Percentiles rank a stretch among this genome's conserved stretches.
phyloP scores from a whole-genome alignment of 2,113 vertebrate species.

The Arvicanthis niloticus region DNA sequence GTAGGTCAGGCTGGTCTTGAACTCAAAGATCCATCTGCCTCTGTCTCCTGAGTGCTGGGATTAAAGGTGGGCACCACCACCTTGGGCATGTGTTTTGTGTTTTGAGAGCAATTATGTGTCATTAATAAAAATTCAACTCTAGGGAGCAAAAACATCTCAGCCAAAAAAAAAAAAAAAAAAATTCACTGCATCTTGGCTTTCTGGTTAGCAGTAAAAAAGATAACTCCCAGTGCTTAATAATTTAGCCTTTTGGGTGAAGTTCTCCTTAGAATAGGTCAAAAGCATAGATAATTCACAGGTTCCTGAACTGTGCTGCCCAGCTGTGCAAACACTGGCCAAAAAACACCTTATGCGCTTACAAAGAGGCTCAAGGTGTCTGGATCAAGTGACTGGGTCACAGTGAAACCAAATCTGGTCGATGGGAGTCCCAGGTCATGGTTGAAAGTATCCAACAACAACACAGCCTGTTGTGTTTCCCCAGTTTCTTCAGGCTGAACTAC shows the following conservation, averaged over 20 bases:
- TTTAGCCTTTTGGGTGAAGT: constrained; percentile 74
- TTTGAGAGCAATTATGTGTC: not conserved
- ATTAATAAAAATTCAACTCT: not conserved
- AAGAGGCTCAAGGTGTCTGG: constrained; percentile 46
- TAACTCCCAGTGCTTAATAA: constrained; percentile 67
- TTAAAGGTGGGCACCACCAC: not conserved
- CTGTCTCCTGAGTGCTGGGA: not conserved
- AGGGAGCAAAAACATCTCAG: constrained; percentile 34
- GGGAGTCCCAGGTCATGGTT: constrained; percentile 61
- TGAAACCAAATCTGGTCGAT: constrained; percentile 72
- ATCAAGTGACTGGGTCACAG: constrained; percentile 69
- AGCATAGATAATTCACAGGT: constrained; percentile 77
- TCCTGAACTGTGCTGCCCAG: constrained; percentile 38
- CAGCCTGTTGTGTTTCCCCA: not conserved
- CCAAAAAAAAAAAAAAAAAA: constrained; percentile 26
- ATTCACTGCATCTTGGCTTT: not conserved
- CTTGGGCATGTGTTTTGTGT: not conserved
- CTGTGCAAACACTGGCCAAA: constrained; percentile 48
- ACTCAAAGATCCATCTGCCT: not conserved
- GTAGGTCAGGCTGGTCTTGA: not conserved
- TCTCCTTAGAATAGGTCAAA: constrained; percentile 73
- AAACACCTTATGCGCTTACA: not conserved
- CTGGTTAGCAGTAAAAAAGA: constrained; percentile 8
- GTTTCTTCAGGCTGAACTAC: not conserved
- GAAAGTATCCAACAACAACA: constrained; percentile 34